Evolutionary conservation across 2,113 vertebrate species (phyloP).

Genomic region (Stegostoma tigrinum): DNA sequence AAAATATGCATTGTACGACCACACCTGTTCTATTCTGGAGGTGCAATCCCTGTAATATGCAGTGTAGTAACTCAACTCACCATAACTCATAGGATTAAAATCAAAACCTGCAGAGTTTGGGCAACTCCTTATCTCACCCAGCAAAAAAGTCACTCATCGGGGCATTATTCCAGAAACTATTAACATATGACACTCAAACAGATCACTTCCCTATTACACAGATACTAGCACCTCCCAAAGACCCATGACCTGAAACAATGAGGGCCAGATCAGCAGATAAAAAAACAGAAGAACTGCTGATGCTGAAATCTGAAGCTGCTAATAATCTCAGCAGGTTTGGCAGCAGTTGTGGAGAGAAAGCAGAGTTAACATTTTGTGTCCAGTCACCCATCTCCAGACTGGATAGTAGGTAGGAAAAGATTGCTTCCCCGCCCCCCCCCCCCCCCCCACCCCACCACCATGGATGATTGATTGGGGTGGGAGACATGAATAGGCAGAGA

Average conservation of each 20-base stretch:
- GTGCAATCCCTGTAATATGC: background rate
- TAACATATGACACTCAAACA: background rate
- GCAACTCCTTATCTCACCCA: background rate
- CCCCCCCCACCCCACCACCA: too few relatives aligned
- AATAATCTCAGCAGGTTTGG: too few relatives aligned
- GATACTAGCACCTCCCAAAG: background rate
- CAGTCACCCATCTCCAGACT: too few relatives aligned
- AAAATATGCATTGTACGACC: background rate
- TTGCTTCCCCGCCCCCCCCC: too few relatives aligned
- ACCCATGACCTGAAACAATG: background rate
- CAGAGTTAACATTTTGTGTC: too few relatives aligned
- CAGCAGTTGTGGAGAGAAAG: too few relatives aligned
- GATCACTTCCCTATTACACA: background rate
- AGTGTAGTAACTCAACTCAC: too few relatives aligned
- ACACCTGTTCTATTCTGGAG: background rate
- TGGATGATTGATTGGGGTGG: too few relatives aligned
- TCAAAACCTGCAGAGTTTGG: background rate
- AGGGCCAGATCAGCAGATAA: background rate
- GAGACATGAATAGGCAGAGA: too few relatives aligned
- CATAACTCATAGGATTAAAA: background rate
- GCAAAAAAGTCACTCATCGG: background rate
- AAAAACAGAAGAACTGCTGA: background rate
- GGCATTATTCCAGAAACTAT: background rate
- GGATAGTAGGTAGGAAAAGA: too few relatives aligned
- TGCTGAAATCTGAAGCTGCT: too few relatives aligned